phyloP scores from a whole-genome alignment of 2,113 vertebrate species.

The Seriola dumerili region DNA sequence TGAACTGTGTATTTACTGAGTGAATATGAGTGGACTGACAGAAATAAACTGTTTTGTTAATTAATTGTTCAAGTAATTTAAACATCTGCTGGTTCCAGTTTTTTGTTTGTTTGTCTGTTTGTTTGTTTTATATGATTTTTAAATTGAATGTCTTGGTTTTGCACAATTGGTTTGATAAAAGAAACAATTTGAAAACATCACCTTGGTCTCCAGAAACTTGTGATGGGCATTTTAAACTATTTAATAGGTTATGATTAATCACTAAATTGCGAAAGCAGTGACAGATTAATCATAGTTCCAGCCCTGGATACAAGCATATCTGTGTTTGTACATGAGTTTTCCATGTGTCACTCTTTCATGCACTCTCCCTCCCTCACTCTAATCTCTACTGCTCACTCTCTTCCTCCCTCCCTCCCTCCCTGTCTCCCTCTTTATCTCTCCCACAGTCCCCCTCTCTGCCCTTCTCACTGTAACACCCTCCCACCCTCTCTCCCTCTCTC shows the following conservation, averaged over 20 bases:
- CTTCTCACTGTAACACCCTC: constrained; percentile 68
- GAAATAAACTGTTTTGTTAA: not conserved
- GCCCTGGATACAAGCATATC: constrained; percentile 1
- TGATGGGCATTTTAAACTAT: not conserved
- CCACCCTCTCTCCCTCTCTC: constrained; percentile 43
- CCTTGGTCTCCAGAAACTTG: not conserved
- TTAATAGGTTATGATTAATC: not conserved
- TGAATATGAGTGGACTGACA: too few relatives aligned
- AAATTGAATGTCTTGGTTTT: not conserved
- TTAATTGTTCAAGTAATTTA: not conserved
- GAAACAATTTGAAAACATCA: too few relatives aligned
- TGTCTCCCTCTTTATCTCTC: constrained; percentile 47
- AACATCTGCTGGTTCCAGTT: not conserved
- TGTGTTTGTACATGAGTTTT: constrained; percentile 29
- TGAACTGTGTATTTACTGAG: not conserved
- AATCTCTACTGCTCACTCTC: constrained; percentile 64
- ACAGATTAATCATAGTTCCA: not conserved
- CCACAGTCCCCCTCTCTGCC: constrained; percentile 61
- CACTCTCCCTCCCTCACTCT: constrained; percentile 41
- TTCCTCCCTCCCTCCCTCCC: constrained; percentile 50
- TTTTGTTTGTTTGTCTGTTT: not conserved
- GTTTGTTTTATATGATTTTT: not conserved
- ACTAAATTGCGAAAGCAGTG: not conserved
- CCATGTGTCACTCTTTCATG: constrained; percentile 55
- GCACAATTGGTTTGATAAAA: not conserved